phyloP scores from a whole-genome alignment of 1,140 invertebrate genomes.

The Drosophila arawakana region DNA sequence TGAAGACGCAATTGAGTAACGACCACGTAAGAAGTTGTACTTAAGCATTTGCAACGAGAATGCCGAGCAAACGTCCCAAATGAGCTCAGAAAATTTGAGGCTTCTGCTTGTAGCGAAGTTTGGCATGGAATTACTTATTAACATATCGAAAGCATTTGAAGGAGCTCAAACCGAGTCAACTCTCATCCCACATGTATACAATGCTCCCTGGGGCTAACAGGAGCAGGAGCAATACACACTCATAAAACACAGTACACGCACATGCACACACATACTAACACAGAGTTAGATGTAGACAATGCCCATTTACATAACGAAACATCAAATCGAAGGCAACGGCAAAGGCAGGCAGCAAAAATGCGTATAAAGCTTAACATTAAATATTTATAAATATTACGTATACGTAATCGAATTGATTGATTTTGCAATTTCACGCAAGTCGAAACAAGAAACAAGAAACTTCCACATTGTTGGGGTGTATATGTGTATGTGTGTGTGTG shows the following conservation, averaged over 20 bases:
- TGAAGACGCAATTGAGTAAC: constrained; percentile 26
- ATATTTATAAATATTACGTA: constrained; percentile 79
- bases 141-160: constrained; percentile 57
- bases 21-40: not conserved
- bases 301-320: constrained; percentile 56
- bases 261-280: constrained; percentile 2
- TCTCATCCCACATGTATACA: constrained; percentile 10
- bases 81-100: constrained; percentile 45
- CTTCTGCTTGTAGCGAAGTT: constrained; percentile 6
- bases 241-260: constrained; percentile 32
- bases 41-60: not conserved
- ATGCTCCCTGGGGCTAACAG: not conserved
- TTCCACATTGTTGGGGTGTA: not conserved
- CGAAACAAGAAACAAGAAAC: constrained; percentile 56
- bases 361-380: constrained; percentile 69
- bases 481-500: too few relatives aligned
- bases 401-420: constrained; percentile 80
- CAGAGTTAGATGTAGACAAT: constrained; percentile 32
- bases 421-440: constrained; percentile 76
- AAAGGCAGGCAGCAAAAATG: constrained; percentile 31
- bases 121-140: constrained; percentile 57
- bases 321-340: constrained; percentile 20
- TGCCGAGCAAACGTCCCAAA: constrained; percentile 15
- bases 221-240: not conserved
- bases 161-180: not conserved